Conservation (phyloP, 2,797 vertebrate species). For the Myotis planiceps region DNA sequence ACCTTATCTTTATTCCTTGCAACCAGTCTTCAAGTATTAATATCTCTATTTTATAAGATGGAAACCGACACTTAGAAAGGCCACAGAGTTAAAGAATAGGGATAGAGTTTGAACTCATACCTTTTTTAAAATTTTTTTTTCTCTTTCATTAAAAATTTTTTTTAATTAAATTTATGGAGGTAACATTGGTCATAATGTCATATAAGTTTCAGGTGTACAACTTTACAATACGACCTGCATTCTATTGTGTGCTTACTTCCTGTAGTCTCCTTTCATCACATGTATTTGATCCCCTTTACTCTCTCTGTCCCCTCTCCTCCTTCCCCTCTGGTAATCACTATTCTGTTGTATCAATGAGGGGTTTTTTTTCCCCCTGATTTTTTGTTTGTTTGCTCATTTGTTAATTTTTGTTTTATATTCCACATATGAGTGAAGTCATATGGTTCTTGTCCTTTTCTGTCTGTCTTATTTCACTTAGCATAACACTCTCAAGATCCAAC, state of each 20-base stretch:
- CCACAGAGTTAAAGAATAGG: background rate
- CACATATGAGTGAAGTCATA: background rate
- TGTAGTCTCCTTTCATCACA: background rate
- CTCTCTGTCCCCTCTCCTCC: too few relatives aligned
- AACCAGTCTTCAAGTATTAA: background rate
- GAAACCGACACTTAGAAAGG: background rate
- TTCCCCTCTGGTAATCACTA: background rate
- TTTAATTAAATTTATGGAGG: background rate
- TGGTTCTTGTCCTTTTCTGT: background rate
- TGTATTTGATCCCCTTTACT: background rate
- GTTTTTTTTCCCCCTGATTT: too few relatives aligned
- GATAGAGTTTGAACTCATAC: background rate
- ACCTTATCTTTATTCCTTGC: background rate
- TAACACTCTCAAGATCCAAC: background rate
- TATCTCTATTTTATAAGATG: background rate
- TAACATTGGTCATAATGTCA: background rate
- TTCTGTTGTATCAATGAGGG: background rate
- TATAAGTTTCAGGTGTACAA: too few relatives aligned
- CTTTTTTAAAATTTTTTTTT: background rate
- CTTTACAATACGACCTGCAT: background rate
- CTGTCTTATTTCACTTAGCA: background rate
- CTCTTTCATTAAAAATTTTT: background rate
- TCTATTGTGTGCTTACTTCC: background rate
- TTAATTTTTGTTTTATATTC: background rate
- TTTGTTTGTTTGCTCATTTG: background rate